phyloP scores from a whole-genome alignment of 1,140 invertebrate genomes.

The Druon quercuslanigerum region DNA sequence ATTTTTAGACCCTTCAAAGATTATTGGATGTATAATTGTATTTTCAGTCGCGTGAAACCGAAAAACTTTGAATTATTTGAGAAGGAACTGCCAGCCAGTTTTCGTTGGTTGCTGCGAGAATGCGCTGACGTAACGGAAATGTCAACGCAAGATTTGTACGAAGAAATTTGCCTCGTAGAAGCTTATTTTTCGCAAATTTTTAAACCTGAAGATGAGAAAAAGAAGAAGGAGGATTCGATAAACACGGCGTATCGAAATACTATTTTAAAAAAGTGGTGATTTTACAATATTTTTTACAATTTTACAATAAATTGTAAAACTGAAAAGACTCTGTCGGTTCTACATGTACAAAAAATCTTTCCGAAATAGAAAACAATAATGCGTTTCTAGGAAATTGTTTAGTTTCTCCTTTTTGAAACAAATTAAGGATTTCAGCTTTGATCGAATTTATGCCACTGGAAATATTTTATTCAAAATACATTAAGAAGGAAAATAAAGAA shows the following conservation, averaged over 20 bases:
- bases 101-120: conserved; percentile 76
- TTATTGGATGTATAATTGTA: conserved; percentile 68
- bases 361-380: too few relatives aligned
- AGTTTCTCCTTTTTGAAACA: too few relatives aligned
- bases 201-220: conserved; percentile 17
- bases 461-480: too few relatives aligned
- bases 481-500: too few relatives aligned
- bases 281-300: too few relatives aligned
- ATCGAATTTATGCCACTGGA: too few relatives aligned
- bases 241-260: conserved; percentile 19
- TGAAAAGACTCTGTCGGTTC: neutral
- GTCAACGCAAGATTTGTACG: conserved; percentile 69
- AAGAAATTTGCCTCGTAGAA: conserved; percentile 69
- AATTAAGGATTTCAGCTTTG: too few relatives aligned
- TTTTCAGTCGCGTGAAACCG: conserved; percentile 55
- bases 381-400: too few relatives aligned
- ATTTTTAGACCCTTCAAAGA: conserved; percentile 63
- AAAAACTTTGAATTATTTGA: conserved; percentile 67
- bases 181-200: conserved; percentile 53
- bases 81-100: conserved; percentile 71
- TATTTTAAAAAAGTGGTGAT: conserved; percentile 35
- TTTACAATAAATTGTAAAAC: neutral
- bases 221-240: neutral
- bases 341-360: too few relatives aligned
- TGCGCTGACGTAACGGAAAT: conserved; percentile 73